These are phyloP conservation scores for Callorhinus ursinus DNA, from an alignment of 2,113 vertebrate genomes.

Conservation along the genomic window DNA sequence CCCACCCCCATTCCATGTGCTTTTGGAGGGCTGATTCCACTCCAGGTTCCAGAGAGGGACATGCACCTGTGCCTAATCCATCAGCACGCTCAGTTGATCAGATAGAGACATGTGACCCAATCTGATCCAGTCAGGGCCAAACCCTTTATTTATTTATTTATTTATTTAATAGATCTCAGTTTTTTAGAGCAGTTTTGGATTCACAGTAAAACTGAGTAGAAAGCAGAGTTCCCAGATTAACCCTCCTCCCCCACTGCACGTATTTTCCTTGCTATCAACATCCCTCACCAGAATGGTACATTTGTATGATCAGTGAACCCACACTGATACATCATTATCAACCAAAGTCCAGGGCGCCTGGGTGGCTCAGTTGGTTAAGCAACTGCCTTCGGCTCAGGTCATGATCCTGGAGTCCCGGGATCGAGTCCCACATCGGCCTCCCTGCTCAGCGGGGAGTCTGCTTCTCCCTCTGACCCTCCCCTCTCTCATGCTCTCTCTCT, in stretches of 20 bases:
- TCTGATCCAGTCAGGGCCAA: background rate
- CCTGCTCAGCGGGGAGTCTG: too few relatives aligned
- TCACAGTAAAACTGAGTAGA: background rate
- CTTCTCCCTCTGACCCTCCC: too few relatives aligned
- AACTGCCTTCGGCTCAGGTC: too few relatives aligned
- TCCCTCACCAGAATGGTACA: background rate
- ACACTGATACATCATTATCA: background rate
- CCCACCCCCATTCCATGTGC: background rate
- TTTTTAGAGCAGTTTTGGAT: background rate
- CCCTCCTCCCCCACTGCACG: rapidly evolving
- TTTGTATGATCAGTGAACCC: background rate
- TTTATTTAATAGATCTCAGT: background rate
- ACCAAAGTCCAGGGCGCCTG: background rate
- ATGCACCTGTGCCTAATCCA: too few relatives aligned
- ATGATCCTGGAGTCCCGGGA: too few relatives aligned
- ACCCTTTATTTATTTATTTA: background rate
- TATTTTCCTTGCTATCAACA: background rate
- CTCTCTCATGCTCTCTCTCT: too few relatives aligned
- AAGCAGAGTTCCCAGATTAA: background rate
- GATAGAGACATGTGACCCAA: background rate
- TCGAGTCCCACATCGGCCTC: too few relatives aligned
- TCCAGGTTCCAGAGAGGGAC: background rate
- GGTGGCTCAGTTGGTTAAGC: too few relatives aligned
- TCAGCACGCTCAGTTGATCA: background rate
- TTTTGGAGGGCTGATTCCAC: background rate